Percentiles rank a stretch among this genome's conserved stretches.
Conservation (phyloP, 2,113 vertebrate genomes). For the Sylvia atricapilla region DNA sequence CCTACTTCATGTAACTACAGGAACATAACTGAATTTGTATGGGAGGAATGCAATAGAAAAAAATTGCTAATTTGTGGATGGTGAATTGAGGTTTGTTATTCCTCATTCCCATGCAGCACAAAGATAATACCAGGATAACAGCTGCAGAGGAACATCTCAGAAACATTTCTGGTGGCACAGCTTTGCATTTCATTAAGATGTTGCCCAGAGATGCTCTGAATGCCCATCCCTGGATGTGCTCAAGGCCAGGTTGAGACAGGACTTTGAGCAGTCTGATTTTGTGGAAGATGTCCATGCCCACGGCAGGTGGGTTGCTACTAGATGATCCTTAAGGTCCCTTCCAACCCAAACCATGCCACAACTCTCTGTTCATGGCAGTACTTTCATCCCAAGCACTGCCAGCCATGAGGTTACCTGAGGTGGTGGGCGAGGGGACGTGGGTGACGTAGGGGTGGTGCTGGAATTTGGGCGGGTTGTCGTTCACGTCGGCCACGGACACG, state of each 20-base stretch:
- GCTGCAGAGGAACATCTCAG: not conserved
- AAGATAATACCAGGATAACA: not conserved
- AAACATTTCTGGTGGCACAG: not conserved
- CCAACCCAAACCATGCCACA: not conserved
- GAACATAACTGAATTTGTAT: not conserved
- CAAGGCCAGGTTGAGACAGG: not conserved
- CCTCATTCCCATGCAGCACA: not conserved
- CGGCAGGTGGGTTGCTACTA: fast-evolving
- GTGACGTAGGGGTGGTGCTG: constrained; percentile 97
- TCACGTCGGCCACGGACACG: constrained; percentile 85
- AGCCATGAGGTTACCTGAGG: constrained; percentile 76
- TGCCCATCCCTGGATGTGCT: not conserved
- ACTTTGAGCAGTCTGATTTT: not conserved
- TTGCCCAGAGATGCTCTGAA: not conserved
- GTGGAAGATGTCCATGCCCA: not conserved
- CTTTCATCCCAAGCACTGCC: not conserved
- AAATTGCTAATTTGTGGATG: not conserved
- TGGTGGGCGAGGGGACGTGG: constrained; percentile 86
- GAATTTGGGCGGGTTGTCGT: constrained; percentile 95
- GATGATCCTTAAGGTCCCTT: not conserved
- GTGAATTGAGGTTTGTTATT: not conserved
- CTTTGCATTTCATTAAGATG: not conserved
- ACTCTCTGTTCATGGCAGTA: fast-evolving
- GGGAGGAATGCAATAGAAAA: not conserved
- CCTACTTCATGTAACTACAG: not conserved